Conservation (phyloP, 2,113 vertebrate genomes). For the Pedionomus torquatus region DNA sequence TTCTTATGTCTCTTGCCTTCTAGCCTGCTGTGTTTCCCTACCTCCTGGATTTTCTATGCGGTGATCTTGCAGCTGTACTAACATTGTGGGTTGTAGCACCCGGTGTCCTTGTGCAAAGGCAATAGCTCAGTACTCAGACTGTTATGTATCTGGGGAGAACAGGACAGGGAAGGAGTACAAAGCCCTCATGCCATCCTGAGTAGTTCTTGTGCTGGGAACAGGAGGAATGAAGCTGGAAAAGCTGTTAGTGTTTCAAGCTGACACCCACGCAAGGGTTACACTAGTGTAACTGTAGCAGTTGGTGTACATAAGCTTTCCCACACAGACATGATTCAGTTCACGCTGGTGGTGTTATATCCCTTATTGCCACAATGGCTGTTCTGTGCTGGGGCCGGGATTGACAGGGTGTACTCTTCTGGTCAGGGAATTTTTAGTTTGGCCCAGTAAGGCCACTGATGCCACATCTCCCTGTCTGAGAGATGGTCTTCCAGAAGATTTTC, state of each 20-base stretch:
- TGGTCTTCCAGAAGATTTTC: background rate
- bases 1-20: background rate
- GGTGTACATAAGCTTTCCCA: background rate
- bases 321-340: background rate
- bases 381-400: background rate
- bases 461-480: background rate
- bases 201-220: background rate
- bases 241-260: background rate
- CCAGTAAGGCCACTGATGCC: background rate
- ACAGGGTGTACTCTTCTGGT: background rate
- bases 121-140: background rate
- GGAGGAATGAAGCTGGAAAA: background rate
- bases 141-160: rapidly evolving
- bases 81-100: rapidly evolving
- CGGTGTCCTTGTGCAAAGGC: background rate
- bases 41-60: background rate
- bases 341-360: rapidly evolving
- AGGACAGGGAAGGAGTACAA: background rate
- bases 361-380: rapidly evolving
- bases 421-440: background rate
- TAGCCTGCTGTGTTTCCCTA: background rate
- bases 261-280: background rate
- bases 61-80: background rate
- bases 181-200: background rate
- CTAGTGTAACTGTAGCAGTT: background rate